Evolutionary conservation across 1,140 invertebrate genomes (phyloP).

Genomic region (Drosophila persimilis): DNA sequence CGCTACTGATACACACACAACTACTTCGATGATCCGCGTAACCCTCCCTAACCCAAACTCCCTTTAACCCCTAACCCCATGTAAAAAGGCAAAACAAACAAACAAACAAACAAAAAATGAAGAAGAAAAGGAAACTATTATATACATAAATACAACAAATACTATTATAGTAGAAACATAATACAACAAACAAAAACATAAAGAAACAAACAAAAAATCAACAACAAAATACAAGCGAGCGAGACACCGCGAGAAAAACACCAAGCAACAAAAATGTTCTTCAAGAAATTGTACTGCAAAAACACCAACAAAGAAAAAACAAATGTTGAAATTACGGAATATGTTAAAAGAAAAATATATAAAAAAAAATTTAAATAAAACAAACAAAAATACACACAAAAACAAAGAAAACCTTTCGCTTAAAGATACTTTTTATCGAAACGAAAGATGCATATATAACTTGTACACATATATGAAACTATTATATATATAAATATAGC

Average conservation of each 20-base stretch:
- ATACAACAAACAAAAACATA: not conserved
- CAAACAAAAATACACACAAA: slow-evolving; percentile 18
- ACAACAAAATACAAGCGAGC: slow-evolving; percentile 43
- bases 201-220: slow-evolving; percentile 28
- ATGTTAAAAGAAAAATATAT: slow-evolving; percentile 42
- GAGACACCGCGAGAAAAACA: slow-evolving; percentile 34
- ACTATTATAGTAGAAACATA: slow-evolving; percentile 55
- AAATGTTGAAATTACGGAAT: slow-evolving; percentile 55
- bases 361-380: slow-evolving; percentile 24
- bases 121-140: slow-evolving; percentile 62
- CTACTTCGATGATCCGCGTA: slow-evolving; percentile 37
- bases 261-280: slow-evolving; percentile 55
- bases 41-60: slow-evolving; percentile 19
- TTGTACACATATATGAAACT: slow-evolving; percentile 22
- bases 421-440: slow-evolving; percentile 56
- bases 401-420: slow-evolving; percentile 26
- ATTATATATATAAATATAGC: slow-evolving; percentile 14
- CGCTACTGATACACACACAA: slow-evolving; percentile 60
- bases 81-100: slow-evolving; percentile 65
- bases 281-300: slow-evolving; percentile 59
- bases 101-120: slow-evolving; percentile 27
- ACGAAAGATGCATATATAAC: slow-evolving; percentile 26
- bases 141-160: slow-evolving; percentile 53
- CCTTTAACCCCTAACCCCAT: slow-evolving; percentile 41
- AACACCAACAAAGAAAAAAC: slow-evolving; percentile 40